Evolutionary conservation across 2,888 invertebrate species (phyloP), one percentile per base, ranked within the genome.

Genomic region (Eutolmus rufibarbis): DNA sequence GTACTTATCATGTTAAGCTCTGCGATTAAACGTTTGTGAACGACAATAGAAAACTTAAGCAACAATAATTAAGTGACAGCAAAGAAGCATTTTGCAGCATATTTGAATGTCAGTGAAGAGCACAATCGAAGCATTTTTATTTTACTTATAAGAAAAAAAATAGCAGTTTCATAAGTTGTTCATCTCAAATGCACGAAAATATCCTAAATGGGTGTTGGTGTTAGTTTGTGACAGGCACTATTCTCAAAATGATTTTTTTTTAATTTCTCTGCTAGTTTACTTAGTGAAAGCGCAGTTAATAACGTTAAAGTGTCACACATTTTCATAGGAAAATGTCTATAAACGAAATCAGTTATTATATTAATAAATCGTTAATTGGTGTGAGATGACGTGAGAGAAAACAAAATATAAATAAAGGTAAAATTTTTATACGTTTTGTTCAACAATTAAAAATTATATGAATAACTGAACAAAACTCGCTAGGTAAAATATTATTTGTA

Each of bases 251-350:
- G 7, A 12, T 23, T 66, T 66, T 66, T 66, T 28, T 81, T 82
- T 57, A 66, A 57, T 82, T 56, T 82, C 37, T 82, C 56, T 82
- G n/a, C 66, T 37, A 82, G 34, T 82, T 57, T 37, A 57, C 37
- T 82, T 82, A 82, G 82, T 82, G 82, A 82, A 82, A 82, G 82
- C 82, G 57, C 57, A 57, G 37, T 82, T 81, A 81, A 81, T 81
- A 51, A 81, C 81, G 34, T 81, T 81, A 51, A 56, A 82, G 82
- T 82, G 82, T 57, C 82, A 82, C 82, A 31, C n/a, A n/a, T 66
- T 19, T 79, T 79, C 28, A 66, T 23, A 66, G 12, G 28, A 66
- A 66, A 66, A 66, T 66, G 28, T 28, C 28, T 23, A 66, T 19
- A 79, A 51, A 79, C 79, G 46, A 51, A 66, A 66, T 34, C 66